Conservation (phyloP, 2,113 vertebrate genomes). For the Typhlomys cinereus region DNA sequence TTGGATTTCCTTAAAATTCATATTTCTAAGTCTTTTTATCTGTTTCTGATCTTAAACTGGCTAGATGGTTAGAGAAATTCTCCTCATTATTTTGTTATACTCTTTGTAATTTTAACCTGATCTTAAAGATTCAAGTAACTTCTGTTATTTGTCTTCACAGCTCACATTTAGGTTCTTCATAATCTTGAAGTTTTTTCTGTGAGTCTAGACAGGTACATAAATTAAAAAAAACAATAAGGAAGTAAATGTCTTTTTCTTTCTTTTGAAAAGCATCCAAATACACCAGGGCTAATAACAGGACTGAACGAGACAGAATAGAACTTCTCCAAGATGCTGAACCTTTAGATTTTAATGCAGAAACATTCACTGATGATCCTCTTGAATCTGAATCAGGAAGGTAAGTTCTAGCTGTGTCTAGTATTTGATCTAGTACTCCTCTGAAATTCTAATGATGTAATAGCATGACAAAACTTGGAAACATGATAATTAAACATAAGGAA, state of each 20-base stretch:
- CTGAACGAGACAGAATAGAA: conserved; percentile 94
- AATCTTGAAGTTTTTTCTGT: conserved; percentile 32
- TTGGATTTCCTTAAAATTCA: conserved; percentile 31
- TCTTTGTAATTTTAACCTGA: conserved; percentile 35
- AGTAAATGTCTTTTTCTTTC: not conserved
- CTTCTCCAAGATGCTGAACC: conserved; percentile 96
- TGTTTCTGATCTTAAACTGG: conserved; percentile 18
- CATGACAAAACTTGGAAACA: not conserved
- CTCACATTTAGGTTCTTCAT: conserved; percentile 33
- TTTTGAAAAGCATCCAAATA: conserved; percentile 90
- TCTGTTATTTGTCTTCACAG: conserved; percentile 4
- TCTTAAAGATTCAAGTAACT: not conserved
- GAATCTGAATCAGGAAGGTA: conserved; percentile 91
- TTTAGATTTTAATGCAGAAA: conserved; percentile 94
- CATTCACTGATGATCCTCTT: conserved; percentile 89
- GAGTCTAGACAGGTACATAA: not conserved
- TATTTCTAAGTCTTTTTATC: conserved; percentile 21
- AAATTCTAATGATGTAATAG: conserved; percentile 15
- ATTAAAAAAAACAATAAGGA: conserved; percentile 27
- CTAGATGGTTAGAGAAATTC: not conserved
- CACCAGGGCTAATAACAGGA: conserved; percentile 86
- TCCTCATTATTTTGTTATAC: conserved; percentile 24
- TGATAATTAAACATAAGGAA: not conserved
- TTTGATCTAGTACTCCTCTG: not conserved
- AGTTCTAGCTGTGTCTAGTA: conserved; percentile 44